Evolutionary conservation across 2,888 invertebrate genomes (phyloP), one percentile per base, ranked within the genome.

Genomic region (Cataglyphis altisquamis): DNA sequence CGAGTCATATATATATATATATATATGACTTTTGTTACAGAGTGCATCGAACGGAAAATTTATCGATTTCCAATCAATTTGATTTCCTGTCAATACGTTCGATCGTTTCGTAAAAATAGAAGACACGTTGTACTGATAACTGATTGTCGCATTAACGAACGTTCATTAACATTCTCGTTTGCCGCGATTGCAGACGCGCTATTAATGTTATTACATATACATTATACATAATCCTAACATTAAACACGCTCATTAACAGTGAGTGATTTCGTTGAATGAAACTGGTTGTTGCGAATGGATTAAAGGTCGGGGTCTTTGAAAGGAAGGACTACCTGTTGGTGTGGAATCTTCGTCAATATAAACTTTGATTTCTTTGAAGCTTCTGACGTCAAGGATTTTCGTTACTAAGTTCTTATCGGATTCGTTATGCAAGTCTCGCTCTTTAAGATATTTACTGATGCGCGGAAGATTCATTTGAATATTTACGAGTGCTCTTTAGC

Each of bases 121-220:
- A 72, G 89, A 90, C 91, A 89, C 78, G 88, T 90, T 88, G 88
- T 78, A 80, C 83, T 91, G 91, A 91, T 91, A 91, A 89, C 83
- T 87, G 88, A 92, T 91, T 90, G 89, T 92, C 91, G 91, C 78
- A 86, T 84, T 91, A 90, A 90, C 88, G 89, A 92, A 84, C 83
- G 67, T 74, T 87, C 87, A 90, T 92, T 92, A 92, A 91, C 90
- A 89, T 88, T 88, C 86, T 75, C 84, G 57, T 68, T 60, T 64
- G 41, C 39, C 63, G 9, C 81, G 75, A 67, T 82, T 83, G 67
- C 86, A 86, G 86, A 83, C 70, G 60, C 72, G 5, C 48, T 39
- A 78, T 73, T 78, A 41, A 68, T 67, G 63, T 45, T 39, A 29
- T 29, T 29, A 29, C 29, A 29, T 29, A 29, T 29, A 25, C 41